These are phyloP conservation scores for Smutsia temminckii DNA, from an alignment of 2,797 vertebrate species.

Conservation along the genomic window DNA sequence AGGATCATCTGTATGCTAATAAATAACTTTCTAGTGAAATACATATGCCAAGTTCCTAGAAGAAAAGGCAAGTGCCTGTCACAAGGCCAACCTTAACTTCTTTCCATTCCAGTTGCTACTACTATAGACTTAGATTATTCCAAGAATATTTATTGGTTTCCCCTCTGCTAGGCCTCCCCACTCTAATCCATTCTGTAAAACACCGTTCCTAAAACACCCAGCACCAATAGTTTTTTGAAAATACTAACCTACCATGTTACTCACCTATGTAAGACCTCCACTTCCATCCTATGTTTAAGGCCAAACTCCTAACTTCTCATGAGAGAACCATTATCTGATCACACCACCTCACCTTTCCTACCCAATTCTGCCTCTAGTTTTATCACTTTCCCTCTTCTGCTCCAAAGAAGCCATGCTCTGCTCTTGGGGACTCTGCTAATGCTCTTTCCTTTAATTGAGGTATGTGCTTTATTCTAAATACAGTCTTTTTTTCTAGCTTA, in stretches of 20 bases:
- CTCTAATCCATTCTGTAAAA: neutral
- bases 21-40: constrained; percentile 49
- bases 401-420: neutral
- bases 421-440: neutral
- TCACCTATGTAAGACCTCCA: neutral
- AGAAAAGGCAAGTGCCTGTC: constrained; percentile 8
- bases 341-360: neutral
- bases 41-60: constrained; percentile 3
- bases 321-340: constrained; percentile 3
- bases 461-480: constrained; percentile 24
- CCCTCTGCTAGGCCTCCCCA: neutral
- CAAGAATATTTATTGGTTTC: constrained; percentile 17
- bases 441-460: neutral
- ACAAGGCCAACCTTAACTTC: constrained; percentile 4
- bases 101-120: neutral
- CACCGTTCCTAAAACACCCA: neutral
- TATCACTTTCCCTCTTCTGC: neutral
- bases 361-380: neutral
- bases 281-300: neutral
- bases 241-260: neutral
- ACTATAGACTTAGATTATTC: neutral
- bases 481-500: constrained; percentile 35
- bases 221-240: constrained; percentile 27
- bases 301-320: neutral
- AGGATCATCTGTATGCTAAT: neutral